Evolutionary conservation across 2,113 vertebrate species (phyloP).

Genomic region (Isichthys henryi): DNA sequence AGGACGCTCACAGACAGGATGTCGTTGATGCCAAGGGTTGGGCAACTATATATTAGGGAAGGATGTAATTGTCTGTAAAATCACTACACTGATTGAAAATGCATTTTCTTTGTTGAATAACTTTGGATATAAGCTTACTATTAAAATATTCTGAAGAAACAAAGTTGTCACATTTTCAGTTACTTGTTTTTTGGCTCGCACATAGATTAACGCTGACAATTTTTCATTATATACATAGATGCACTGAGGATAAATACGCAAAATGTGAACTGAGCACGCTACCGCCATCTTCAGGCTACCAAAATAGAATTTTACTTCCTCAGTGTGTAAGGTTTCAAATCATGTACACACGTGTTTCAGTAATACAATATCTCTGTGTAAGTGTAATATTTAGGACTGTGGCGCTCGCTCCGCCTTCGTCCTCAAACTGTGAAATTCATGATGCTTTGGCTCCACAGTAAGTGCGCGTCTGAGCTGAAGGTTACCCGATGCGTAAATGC

Average conservation of each 20-base stretch:
- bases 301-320: not conserved
- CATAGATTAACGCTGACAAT: not conserved
- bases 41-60: not conserved
- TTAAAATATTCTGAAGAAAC: not conserved
- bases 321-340: not conserved
- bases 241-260: not conserved
- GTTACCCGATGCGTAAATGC: slow-evolving; percentile 46
- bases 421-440: not conserved
- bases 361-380: not conserved
- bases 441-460: not conserved
- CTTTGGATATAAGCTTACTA: not conserved
- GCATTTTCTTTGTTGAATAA: not conserved
- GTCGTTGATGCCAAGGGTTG: not conserved
- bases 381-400: not conserved
- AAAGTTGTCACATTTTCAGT: not conserved
- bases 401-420: not conserved
- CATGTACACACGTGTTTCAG: not conserved
- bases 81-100: not conserved
- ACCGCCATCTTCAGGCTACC: not conserved
- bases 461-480: slow-evolving; percentile 37
- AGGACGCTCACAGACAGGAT: not conserved
- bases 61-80: not conserved
- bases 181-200: not conserved
- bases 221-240: not conserved
- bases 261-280: not conserved